Evolutionary conservation across 2,888 invertebrate species (phyloP), one percentile per base, ranked within the genome.

Genomic region (Digitonthophagus gazella): DNA sequence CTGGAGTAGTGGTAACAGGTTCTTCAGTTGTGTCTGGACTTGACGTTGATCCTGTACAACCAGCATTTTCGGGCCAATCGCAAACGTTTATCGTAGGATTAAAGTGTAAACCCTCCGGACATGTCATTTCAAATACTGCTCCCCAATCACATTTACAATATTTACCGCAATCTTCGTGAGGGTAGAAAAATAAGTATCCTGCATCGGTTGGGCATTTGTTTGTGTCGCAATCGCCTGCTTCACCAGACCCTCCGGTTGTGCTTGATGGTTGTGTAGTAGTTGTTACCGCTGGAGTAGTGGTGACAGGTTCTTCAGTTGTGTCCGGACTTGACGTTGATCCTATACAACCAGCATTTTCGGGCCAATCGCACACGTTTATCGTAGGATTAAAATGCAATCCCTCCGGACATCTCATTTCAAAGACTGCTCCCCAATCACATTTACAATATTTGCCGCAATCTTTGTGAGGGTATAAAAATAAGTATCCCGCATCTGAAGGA

Each of bases 111-210:
- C 65, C 65, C 4, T 1, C 15, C 11, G 65, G 65, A 15, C 65
- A 65, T 1, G 16, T 19, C 18, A 44, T 55, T 55, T 65, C 65
- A 56, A 55, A 65, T 1, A 56, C 55, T 11, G 18, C 56, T 2
- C 65, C 65, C 65, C 65, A 65, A 18, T 65, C 65, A 8, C 65
- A 65, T 19, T 55, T 44, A 18, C 65, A 65, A 18, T 55, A 65
- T 55, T 65, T 65, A 18, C n/a, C 55, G 56, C 65, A 65, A 55
- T 65, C 65, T 19, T 18, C 19, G 19, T 65, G 56, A n/a, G 65
- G 56, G 14, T 56, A 65, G 56, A 55, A 65, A 56, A 18, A 20
- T 8, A 19, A 15, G 15, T 65, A 19, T 2, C 11, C 56, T n/a
- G 54, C 56, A 8, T 18, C 19, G 14, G 8, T 18, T 65, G 65